phyloP scores from a whole-genome alignment of 2,797 vertebrate genomes.

The Channa striata region DNA sequence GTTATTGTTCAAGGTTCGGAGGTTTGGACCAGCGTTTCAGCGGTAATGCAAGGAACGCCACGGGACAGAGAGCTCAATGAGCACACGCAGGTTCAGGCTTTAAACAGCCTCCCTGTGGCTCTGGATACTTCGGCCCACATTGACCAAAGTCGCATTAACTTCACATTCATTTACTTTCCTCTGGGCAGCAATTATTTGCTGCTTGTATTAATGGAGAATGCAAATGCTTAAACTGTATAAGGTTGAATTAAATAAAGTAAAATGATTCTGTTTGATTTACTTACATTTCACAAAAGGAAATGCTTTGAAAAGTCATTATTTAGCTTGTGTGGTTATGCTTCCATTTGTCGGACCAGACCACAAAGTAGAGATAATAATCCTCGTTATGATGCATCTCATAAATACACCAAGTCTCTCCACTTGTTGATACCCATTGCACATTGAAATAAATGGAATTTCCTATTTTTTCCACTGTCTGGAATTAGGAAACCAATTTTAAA shows the following conservation, averaged over 20 bases:
- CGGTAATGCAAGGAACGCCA: constrained; percentile 13
- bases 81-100: not conserved
- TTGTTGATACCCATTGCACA: not conserved
- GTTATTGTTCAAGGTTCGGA: constrained; percentile 38
- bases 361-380: not conserved
- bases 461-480: no score
- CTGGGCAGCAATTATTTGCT: not conserved
- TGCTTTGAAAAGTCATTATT: no score
- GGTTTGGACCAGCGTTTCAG: constrained; percentile 27
- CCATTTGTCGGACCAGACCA: no score
- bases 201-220: not conserved
- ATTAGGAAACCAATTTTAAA: no score
- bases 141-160: constrained; percentile 9
- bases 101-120: not conserved
- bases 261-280: no score
- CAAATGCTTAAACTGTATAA: no score
- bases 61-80: not conserved
- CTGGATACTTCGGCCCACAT: not conserved
- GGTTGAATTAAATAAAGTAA: no score
- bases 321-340: no score
- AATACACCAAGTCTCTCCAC: not conserved
- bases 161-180: constrained; percentile 14
- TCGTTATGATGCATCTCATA: not conserved
- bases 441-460: not conserved
- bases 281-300: no score